Evolutionary conservation across 2,888 invertebrate species (phyloP).

Genomic region (Cylindroiulus punctatus): DNA sequence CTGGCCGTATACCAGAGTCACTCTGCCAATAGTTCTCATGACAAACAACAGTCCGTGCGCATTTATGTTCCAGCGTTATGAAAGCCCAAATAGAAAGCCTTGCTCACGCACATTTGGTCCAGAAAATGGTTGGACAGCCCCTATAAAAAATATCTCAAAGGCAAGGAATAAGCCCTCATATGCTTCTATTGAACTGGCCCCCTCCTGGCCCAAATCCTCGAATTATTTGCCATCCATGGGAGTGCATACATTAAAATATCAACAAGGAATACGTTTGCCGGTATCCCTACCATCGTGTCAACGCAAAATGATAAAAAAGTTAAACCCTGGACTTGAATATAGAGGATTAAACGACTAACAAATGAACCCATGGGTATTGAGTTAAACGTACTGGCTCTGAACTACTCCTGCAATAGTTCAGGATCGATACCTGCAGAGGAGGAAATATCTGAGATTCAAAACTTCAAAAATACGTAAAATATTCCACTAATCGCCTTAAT

Average conservation of each 20-base stretch:
- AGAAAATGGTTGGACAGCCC: neutral
- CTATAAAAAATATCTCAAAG: neutral
- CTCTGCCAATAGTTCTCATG: neutral
- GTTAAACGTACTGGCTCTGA: neutral
- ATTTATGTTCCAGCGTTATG: neutral
- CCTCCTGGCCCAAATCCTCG: neutral
- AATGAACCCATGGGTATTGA: slow-evolving; percentile 11
- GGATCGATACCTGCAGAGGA: neutral
- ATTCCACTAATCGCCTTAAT: slow-evolving; percentile 9
- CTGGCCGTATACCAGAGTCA: neutral
- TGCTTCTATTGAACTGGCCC: slow-evolving; percentile 22
- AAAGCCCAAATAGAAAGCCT: slow-evolving; percentile 7
- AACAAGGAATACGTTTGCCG: neutral
- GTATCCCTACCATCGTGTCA: neutral
- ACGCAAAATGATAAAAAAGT: slow-evolving; percentile 19
- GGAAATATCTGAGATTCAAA: neutral
- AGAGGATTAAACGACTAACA: slow-evolving; percentile 19
- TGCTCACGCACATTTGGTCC: slow-evolving; percentile 11
- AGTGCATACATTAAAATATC: slow-evolving; percentile 31
- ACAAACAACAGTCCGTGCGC: neutral
- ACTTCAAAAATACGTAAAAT: neutral
- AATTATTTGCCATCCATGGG: slow-evolving; percentile 41
- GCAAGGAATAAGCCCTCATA: neutral
- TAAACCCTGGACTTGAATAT: neutral
- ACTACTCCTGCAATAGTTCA: slow-evolving; percentile 11